Evolutionary conservation across 2,888 invertebrate species (phyloP).

Genomic region (Drosophila longiperda): DNA sequence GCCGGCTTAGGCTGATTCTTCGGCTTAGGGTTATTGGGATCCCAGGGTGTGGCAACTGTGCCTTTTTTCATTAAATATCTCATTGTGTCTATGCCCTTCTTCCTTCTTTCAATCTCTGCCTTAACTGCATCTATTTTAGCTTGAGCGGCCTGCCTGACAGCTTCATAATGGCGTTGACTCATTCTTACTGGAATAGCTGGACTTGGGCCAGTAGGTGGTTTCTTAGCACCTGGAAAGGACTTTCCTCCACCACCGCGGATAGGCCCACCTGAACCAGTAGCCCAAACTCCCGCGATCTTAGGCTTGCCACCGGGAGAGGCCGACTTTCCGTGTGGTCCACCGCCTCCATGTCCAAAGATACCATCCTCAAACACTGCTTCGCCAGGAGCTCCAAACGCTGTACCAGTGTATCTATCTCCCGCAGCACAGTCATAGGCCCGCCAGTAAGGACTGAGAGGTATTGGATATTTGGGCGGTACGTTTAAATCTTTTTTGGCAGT

Average conservation of each 20-base stretch:
- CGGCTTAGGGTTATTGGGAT: slow-evolving; percentile 26
- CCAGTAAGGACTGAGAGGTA: slow-evolving; percentile 64
- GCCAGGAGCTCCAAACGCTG: slow-evolving; percentile 60
- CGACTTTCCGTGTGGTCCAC: slow-evolving; percentile 54
- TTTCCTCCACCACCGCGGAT: slow-evolving; percentile 20
- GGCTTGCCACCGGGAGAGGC: slow-evolving; percentile 31
- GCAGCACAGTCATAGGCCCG: slow-evolving; percentile 76
- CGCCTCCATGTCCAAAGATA: slow-evolving; percentile 56
- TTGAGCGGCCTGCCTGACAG: slow-evolving; percentile 9
- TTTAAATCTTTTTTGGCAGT: slow-evolving; percentile 86
- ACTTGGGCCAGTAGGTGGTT: background rate
- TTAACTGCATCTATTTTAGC: slow-evolving; percentile 26
- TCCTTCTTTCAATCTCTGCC: slow-evolving; percentile 25
- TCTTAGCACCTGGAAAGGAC: slow-evolving; percentile 27
- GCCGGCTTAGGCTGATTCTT: background rate
- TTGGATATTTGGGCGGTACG: slow-evolving; percentile 62
- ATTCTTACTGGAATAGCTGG: slow-evolving; percentile 38
- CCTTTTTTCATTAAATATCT: slow-evolving; percentile 55
- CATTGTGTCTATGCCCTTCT: slow-evolving; percentile 59
- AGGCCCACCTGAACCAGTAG: slow-evolving; percentile 23
- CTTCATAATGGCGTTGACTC: slow-evolving; percentile 31
- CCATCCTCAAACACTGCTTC: slow-evolving; percentile 65
- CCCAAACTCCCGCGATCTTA: slow-evolving; percentile 19
- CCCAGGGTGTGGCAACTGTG: slow-evolving; percentile 42
- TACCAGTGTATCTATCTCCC: slow-evolving; percentile 65